phyloP scores from a whole-genome alignment of 1,140 invertebrate species.

The Meloidogyne exigua region DNA sequence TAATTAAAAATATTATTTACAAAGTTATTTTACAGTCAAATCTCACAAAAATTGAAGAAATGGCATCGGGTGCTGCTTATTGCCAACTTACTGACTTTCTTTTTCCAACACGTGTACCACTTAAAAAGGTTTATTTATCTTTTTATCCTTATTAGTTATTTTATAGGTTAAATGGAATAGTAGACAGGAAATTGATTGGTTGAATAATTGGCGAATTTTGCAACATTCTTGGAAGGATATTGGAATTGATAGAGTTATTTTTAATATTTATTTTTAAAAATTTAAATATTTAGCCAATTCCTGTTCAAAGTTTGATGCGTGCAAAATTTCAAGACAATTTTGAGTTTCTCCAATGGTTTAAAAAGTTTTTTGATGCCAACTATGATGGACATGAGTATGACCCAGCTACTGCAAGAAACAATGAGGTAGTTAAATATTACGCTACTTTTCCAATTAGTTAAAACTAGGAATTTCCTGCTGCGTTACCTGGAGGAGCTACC shows the following conservation, averaged over 20 bases:
- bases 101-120: slow-evolving; percentile 79
- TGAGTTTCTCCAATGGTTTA: slow-evolving; percentile 99
- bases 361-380: slow-evolving; percentile 99
- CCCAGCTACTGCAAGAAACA: slow-evolving; percentile 79
- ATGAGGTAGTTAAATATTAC: slow-evolving; percentile 67
- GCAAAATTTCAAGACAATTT: slow-evolving; percentile 91
- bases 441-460: no score
- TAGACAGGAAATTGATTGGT: slow-evolving; percentile 94
- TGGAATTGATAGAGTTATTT: slow-evolving; percentile 87
- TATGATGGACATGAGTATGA: slow-evolving; percentile 93
- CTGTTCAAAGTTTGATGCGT: slow-evolving; percentile 93
- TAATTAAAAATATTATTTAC: slow-evolving; percentile 15
- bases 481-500: slow-evolving; percentile 36
- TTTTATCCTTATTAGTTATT: not conserved
- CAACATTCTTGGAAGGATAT: slow-evolving; percentile 97
- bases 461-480: slow-evolving; percentile 33
- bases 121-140: slow-evolving; percentile 73
- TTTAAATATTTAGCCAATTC: slow-evolving; percentile 76
- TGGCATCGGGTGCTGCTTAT: slow-evolving; percentile 76
- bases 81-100: slow-evolving; percentile 97
- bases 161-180: slow-evolving; percentile 88
- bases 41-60: slow-evolving; percentile 88
- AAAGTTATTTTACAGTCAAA: slow-evolving; percentile 39
- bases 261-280: not conserved
- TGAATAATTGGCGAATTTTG: slow-evolving; percentile 97